Conservation (phyloP, 2,888 invertebrate species). For the Lepeophtheirus nordmannii region DNA sequence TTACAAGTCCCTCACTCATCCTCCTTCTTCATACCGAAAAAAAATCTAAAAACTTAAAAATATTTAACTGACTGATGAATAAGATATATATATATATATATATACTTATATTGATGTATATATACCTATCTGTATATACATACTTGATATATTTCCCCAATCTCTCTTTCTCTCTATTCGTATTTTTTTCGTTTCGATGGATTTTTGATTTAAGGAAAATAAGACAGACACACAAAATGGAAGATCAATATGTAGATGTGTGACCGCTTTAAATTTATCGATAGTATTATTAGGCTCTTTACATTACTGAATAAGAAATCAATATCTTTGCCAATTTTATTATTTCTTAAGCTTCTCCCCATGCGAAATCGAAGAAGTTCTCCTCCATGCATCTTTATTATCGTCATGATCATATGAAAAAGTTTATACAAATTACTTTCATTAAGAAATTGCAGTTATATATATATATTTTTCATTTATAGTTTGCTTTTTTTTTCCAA, state of each 20-base stretch:
- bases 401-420: neutral
- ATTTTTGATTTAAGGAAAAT: no score
- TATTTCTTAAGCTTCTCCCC: no score
- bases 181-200: neutral
- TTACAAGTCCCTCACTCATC: neutral
- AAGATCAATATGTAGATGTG: no score
- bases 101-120: constrained; percentile 20
- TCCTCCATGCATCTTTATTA: no score
- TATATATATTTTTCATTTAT: constrained; percentile 6
- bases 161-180: neutral
- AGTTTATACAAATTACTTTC: neutral
- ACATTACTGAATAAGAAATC: no score
- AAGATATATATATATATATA: no score
- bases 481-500: neutral
- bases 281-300: no score
- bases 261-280: no score
- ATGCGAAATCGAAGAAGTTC: no score
- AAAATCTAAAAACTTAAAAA: constrained; percentile 1
- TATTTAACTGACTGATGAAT: neutral
- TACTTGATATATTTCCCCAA: constrained; percentile 7
- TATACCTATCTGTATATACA: constrained; percentile 24
- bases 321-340: no score
- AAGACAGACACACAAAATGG: no score
- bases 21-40: neutral
- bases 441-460: constrained; percentile 4